Percentiles rank a stretch among this genome's conserved stretches.
These are phyloP conservation scores for Aurelia aurita DNA, from an alignment of 30 jellyfish, hydroid and myxozoan genomes.

Conservation along the genomic window DNA sequence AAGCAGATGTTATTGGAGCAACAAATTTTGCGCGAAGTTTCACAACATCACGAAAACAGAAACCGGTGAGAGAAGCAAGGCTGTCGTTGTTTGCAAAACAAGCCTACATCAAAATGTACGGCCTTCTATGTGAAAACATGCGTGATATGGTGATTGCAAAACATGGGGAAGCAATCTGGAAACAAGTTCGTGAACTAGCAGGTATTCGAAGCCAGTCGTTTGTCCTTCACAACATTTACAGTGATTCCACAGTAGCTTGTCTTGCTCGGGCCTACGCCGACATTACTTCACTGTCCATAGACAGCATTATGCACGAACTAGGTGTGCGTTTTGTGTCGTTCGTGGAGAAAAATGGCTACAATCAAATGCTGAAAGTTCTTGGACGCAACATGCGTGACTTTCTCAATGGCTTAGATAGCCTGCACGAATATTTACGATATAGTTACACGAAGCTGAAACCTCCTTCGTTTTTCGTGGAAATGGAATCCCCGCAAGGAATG, in stretches of 20 bases:
- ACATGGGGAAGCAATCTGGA: slow-evolving; percentile 70
- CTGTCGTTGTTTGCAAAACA: background rate
- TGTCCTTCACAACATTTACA: slow-evolving; percentile 60
- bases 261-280: slow-evolving; percentile 73
- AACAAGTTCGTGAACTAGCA: slow-evolving; percentile 46
- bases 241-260: slow-evolving; percentile 23
- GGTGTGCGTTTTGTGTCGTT: slow-evolving; percentile 68
- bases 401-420: slow-evolving; percentile 73
- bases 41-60: background rate
- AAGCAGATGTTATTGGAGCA: background rate
- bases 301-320: slow-evolving; percentile 49
- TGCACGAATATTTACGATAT: slow-evolving; percentile 69
- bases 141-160: slow-evolving; percentile 46
- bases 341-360: slow-evolving; percentile 62
- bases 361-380: slow-evolving; percentile 57
- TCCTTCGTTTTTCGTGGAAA: slow-evolving; percentile 76
- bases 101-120: slow-evolving; percentile 34
- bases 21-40: background rate
- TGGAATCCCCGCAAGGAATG: slow-evolving; percentile 69
- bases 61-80: background rate
- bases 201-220: slow-evolving; percentile 58
- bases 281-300: slow-evolving; percentile 28
- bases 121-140: slow-evolving; percentile 63
- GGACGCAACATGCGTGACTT: slow-evolving; percentile 78
- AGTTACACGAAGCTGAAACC: slow-evolving; percentile 68